These are phyloP conservation scores for Stenodera caucasica DNA, from an alignment of 2,888 invertebrate genomes.

Conservation along the genomic window DNA sequence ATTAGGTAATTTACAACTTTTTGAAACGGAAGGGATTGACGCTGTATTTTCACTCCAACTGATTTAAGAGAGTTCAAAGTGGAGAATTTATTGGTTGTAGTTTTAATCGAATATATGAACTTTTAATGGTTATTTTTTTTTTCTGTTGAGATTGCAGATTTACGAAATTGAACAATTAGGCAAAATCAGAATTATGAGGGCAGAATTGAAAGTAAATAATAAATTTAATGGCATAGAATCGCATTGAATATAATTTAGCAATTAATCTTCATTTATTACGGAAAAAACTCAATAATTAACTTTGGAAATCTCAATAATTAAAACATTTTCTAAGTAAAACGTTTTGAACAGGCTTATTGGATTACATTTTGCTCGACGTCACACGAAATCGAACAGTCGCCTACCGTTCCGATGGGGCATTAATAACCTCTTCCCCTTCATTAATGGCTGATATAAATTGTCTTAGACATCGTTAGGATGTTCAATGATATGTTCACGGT, in stretches of 20 bases:
- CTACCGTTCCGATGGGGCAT: conserved; percentile 20
- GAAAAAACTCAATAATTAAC: conserved; percentile 25
- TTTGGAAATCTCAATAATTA: conserved; percentile 29
- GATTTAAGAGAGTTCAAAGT: background rate
- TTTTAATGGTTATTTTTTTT: background rate
- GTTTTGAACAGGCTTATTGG: conserved; percentile 29
- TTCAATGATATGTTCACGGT: conserved; percentile 18
- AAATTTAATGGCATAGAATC: no score
- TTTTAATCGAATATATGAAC: no score
- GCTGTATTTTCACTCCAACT: background rate
- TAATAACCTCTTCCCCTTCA: conserved; percentile 25
- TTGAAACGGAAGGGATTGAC: background rate
- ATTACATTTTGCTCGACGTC: conserved; percentile 28
- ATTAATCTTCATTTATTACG: conserved; percentile 1
- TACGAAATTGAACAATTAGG: background rate
- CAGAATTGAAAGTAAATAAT: background rate
- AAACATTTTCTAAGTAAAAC: conserved; percentile 29
- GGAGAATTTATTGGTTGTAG: no score
- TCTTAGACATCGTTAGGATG: conserved; percentile 19
- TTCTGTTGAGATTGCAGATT: background rate
- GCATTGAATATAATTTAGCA: background rate
- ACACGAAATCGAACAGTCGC: conserved; percentile 26
- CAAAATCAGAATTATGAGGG: background rate
- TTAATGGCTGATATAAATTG: conserved; percentile 27
- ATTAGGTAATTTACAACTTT: background rate